A percentile compares a stretch with the other conserved stretches of the same genome.
Evolutionary conservation across 2,888 invertebrate genomes (phyloP).

Genomic region (Lochmaea capreae): DNA sequence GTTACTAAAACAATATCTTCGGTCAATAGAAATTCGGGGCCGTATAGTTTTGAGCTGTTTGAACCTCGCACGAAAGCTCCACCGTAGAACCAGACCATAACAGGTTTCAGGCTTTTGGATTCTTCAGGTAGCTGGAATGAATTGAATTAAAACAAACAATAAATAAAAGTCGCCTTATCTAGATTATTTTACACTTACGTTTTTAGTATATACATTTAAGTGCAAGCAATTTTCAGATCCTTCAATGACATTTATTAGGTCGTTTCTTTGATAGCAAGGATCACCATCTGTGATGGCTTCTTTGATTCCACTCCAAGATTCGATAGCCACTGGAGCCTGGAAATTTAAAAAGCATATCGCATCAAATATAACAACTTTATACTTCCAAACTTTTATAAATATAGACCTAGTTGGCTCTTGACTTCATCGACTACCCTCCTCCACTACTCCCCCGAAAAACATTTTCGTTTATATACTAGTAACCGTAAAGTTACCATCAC

Average conservation of each 20-base stretch:
- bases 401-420: no score
- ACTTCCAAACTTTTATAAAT: no score
- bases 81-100: conserved; percentile 65
- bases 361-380: neutral
- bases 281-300: conserved; percentile 52
- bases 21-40: conserved; percentile 66
- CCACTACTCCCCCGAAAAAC: no score
- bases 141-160: neutral
- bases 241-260: conserved; percentile 30
- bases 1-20: conserved; percentile 66
- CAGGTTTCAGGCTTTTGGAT: conserved; percentile 53
- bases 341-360: neutral
- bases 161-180: neutral
- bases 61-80: conserved; percentile 60
- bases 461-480: no score
- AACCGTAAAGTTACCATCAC: no score
- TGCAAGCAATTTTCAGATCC: conserved; percentile 47
- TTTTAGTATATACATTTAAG: conserved; percentile 43
- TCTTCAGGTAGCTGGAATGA: conserved; percentile 39
- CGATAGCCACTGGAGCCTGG: conserved; percentile 51
- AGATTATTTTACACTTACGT: conserved; percentile 28
- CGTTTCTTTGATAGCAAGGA: conserved; percentile 39
- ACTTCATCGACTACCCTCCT: no score
- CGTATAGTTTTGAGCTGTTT: conserved; percentile 56
- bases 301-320: conserved; percentile 51